A percentile compares a stretch with the other conserved stretches of the same genome.
Evolutionary conservation across 2,113 vertebrate species (phyloP).

Genomic region (Zeus faber): DNA sequence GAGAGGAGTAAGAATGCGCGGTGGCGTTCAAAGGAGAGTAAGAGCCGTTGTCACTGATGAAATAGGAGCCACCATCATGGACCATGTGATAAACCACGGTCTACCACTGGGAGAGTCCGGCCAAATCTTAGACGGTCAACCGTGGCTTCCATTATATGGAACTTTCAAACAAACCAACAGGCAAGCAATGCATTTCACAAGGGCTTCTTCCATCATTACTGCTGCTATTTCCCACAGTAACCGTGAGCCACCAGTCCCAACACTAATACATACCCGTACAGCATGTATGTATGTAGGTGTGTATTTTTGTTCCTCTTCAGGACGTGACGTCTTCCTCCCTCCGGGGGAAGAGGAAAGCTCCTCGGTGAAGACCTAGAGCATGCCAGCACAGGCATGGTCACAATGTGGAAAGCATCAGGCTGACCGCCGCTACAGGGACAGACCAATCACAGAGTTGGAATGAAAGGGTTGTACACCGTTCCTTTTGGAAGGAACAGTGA

Average conservation of each 20-base stretch:
- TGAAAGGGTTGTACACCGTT: slow-evolving; percentile 13
- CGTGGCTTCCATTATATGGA: slow-evolving; percentile 22
- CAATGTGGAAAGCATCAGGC: slow-evolving; percentile 21
- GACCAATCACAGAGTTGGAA: slow-evolving; percentile 19
- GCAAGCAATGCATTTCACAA: slow-evolving; percentile 26
- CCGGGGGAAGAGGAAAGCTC: too few species aligned
- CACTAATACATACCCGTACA: neutral
- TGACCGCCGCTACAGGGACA: slow-evolving; percentile 15
- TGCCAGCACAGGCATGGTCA: slow-evolving; percentile 13
- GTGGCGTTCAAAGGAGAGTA: slow-evolving; percentile 15
- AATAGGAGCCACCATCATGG: slow-evolving; percentile 26
- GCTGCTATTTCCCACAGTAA: slow-evolving; percentile 5
- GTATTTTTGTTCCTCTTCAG: slow-evolving; percentile 16
- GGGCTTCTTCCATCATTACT: slow-evolving; percentile 5
- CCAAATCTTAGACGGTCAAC: slow-evolving; percentile 23
- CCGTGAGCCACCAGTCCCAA: slow-evolving; percentile 15
- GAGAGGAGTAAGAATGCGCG: too few species aligned
- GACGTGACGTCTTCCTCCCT: slow-evolving; percentile 13
- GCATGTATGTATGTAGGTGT: too few species aligned
- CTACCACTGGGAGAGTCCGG: slow-evolving; percentile 16
- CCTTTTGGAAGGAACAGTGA: slow-evolving; percentile 25
- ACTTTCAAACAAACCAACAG: slow-evolving; percentile 29
- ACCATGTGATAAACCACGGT: slow-evolving; percentile 28
- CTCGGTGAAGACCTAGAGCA: slow-evolving; percentile 8
- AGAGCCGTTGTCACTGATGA: slow-evolving; percentile 24